These are phyloP conservation scores for Potorous gilbertii DNA, from an alignment of 2,797 vertebrate species.

Conservation along the genomic window DNA sequence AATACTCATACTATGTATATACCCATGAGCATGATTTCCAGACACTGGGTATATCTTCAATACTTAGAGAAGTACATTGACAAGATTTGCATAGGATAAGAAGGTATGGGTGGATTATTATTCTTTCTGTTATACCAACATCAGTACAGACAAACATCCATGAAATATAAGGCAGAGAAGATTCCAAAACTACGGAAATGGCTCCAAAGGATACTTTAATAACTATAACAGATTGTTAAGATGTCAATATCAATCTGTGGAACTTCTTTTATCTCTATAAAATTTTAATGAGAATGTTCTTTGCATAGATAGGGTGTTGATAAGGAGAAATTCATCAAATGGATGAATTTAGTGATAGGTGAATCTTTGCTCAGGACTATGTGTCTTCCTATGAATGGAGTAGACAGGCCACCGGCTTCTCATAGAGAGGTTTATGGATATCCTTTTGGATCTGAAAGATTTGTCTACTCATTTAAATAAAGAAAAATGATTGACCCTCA, in stretches of 20 bases:
- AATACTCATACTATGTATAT: background rate
- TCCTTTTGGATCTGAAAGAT: background rate
- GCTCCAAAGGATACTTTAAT: too few relatives aligned
- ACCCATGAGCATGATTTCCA: background rate
- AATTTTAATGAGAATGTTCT: background rate
- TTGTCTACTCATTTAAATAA: background rate
- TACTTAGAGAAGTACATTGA: background rate
- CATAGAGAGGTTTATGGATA: too few relatives aligned
- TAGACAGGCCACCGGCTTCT: background rate
- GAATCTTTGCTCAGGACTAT: background rate
- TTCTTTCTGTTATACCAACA: background rate
- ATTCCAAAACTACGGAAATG: background rate
- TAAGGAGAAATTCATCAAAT: background rate
- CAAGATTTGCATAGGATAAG: background rate
- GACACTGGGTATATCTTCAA: background rate
- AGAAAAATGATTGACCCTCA: background rate
- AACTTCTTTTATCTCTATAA: background rate
- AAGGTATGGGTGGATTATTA: background rate
- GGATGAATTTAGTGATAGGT: background rate
- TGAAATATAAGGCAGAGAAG: background rate
- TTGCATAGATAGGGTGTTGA: background rate
- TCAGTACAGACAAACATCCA: background rate
- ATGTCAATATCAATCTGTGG: too few relatives aligned
- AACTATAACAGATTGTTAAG: too few relatives aligned
- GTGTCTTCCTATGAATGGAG: background rate